Evolutionary conservation across 2,113 vertebrate species (phyloP), one percentile per base, ranked within the genome.

Genomic region (Struthidea cinerea): DNA sequence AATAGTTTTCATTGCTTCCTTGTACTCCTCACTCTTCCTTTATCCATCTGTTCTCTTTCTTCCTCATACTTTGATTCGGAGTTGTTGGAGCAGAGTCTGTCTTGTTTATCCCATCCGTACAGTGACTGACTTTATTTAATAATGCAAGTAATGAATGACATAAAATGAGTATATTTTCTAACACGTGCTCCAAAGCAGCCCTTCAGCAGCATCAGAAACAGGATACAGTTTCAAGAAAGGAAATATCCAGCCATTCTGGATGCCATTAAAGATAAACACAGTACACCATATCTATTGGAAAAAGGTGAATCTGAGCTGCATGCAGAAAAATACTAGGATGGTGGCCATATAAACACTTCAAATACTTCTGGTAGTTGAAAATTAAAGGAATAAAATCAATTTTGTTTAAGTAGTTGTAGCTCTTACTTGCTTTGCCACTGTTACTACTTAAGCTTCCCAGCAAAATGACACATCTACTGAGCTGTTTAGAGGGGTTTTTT

Each of bases 41-140:
- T 92, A 90, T 79, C 96, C 95, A 95, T 97, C 95, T 97, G 96
- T 95, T 93, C 83, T 61, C 79, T 61, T 81, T 84, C 92, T 83
- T 41, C 70, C 61, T 77, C 42, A 39, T 82, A 64, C 74, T 83
- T 87, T 3, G 35, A 71, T 89, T 84, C 14, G 24, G 37, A 90
- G 71, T 80, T 91, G 53, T 83, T 90, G 74, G n/a, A 91, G 57
- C 61, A 56, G 33, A 63, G 20, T 65, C 39, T 47, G 7, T 42
- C 41, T 64, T 68, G 47, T 59, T 91, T 91, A 76, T 87, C 88
- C 82, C 37, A 41, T 85, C 78, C 27, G 6, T 74, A 55, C 32
- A 69, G 57, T 47, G 69, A 84, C 87, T 90, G 42, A 64, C 53
- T 82, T 88, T 71, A 71, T 89, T 84, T 76, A 96, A 79, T 79